Evolutionary conservation across 1,140 invertebrate genomes (phyloP), one percentile per base, ranked within the genome.

Genomic region (Meloidogyne floridensis): DNA sequence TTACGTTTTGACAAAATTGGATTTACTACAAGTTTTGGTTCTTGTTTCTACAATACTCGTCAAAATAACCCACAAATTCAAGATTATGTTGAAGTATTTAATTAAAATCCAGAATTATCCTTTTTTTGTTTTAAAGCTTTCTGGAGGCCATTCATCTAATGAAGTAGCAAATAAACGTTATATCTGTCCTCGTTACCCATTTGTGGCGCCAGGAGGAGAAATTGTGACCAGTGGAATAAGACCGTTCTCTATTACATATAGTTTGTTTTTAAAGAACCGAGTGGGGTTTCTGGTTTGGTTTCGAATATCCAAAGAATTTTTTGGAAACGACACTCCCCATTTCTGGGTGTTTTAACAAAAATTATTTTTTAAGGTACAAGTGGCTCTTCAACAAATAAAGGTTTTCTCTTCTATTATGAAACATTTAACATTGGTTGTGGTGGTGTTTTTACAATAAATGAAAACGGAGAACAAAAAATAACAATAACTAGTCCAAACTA

Each of bases 361-460:
- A 18, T 69, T 69, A 20, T 18, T 11, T 47, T 18, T 32, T 11
- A 15, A 79, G 77, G 77, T n/a, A 90, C 87, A 59, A 82, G 82
- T 51, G 88, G 88, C 20, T 70, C 82, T n/a, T 13, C 65, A 0
- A 51, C 77, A 15, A 89, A 89, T 73, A 84, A 81, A 15, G 88
- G 88, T 2, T 84, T 89, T 20, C 56, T 76, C 18, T 78, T 90
- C 11, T 80, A 80, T n/a, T 89, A 90, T 77, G 81, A 85, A 72
- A 76, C 88, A 18, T 47, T 82, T 32, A 86, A 88, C 77, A 78
- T 90, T 65, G 88, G 91, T n/a, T 87, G 86, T 78, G 86, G 88
- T 77, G 87, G 85, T 53, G 79, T 83, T 53, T 65, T 84, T 20
- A 86, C 83, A 47, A 80, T 72, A 11, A 72, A 71, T n/a, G 59